Conservation (phyloP, 2,888 invertebrate species). For the Melieria picta region DNA sequence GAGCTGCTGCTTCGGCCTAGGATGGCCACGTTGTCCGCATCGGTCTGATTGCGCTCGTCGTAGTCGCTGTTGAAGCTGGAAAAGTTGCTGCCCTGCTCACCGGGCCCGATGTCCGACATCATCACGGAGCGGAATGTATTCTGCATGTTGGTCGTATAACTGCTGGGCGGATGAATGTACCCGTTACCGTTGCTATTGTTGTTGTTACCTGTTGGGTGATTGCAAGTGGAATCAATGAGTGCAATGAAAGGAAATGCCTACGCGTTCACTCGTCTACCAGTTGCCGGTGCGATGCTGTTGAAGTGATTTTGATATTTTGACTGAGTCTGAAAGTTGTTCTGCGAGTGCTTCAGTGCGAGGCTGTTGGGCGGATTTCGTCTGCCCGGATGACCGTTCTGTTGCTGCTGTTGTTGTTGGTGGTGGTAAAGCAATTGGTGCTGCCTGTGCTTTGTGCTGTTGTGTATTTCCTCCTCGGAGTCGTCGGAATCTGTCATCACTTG, state of each 20-base stretch:
- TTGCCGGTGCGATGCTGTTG: constrained; percentile 26
- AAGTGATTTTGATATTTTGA: background rate
- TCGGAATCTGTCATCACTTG: constrained; percentile 82
- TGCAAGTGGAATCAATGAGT: background rate
- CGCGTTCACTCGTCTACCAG: constrained; percentile 1
- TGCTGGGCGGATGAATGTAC: constrained; percentile 41
- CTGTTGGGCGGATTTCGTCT: constrained; percentile 54
- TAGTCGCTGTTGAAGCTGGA: constrained; percentile 62
- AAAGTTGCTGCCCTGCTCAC: constrained; percentile 54
- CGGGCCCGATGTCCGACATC: constrained; percentile 56
- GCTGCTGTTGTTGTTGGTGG: constrained; percentile 32
- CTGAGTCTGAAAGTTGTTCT: constrained; percentile 29
- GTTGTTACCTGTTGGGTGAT: constrained; percentile 10
- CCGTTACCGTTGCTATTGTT: background rate
- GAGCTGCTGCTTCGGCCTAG: constrained; percentile 48
- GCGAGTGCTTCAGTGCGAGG: constrained; percentile 47
- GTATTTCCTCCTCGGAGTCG: constrained; percentile 69
- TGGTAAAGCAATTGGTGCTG: constrained; percentile 44
- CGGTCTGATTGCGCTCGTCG: constrained; percentile 58
- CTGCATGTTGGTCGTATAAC: constrained; percentile 58
- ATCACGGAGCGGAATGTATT: constrained; percentile 63
- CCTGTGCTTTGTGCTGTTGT: constrained; percentile 53
- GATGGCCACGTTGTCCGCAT: constrained; percentile 65
- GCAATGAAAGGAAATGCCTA: background rate
- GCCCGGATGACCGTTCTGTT: constrained; percentile 42